phyloP scores from a whole-genome alignment of 2,797 vertebrate species.

The Coregonus suidteri region DNA sequence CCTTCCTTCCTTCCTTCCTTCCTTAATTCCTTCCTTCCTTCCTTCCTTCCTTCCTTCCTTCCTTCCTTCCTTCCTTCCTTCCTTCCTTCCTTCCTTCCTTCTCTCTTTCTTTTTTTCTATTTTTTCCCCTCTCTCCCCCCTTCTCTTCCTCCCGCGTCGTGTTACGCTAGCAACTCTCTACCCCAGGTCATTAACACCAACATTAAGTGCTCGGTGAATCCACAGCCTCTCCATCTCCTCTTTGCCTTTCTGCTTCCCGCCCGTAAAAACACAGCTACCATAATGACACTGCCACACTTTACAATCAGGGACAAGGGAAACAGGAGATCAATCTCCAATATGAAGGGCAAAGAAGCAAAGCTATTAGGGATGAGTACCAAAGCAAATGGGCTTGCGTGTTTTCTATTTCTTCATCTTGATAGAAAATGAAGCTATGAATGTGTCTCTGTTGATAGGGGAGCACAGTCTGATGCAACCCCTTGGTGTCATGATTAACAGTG shows the following conservation, averaged over 20 bases:
- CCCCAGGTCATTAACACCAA: constrained; percentile 66
- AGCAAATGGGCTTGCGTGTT: constrained; percentile 32
- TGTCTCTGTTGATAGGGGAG: constrained; percentile 19
- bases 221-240: constrained; percentile 56
- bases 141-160: constrained; percentile 19
- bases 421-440: constrained; percentile 42
- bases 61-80: no score
- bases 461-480: background rate
- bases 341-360: constrained; percentile 56
- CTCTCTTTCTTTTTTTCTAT: constrained; percentile 39
- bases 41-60: no score
- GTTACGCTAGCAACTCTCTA: constrained; percentile 53
- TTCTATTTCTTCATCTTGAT: constrained; percentile 17
- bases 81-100: background rate
- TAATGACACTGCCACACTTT: constrained; percentile 60
- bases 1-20: background rate
- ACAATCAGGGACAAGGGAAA: constrained; percentile 47
- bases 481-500: background rate
- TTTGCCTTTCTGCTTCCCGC: constrained; percentile 32
- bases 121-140: background rate
- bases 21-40: background rate
- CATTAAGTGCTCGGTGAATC: constrained; percentile 65
- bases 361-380: constrained; percentile 50
- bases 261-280: constrained; percentile 56
- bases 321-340: constrained; percentile 42